Base-by-base conservation (phyloP, 2,888 invertebrate genomes). In the Lasioglossum morio region DNA sequence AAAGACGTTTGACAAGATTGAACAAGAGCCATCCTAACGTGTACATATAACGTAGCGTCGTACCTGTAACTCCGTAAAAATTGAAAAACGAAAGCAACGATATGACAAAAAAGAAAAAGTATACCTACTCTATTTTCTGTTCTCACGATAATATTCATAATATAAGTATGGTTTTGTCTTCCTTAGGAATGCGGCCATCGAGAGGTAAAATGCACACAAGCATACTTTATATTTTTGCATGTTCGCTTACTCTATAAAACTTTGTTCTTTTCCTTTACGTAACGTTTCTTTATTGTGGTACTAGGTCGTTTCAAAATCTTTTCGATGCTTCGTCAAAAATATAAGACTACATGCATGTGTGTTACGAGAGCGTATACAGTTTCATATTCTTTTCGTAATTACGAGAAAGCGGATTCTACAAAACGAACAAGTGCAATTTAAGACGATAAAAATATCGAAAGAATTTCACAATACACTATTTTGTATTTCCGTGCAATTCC, bases 181-280 rank as follows among this genome's bases (percentile, higher is more conserved):
- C 93, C 95, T 94, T 95, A 96, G 96, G 96, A 95, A 95, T 95
- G 95, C 95, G 95, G 96, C 95, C 95, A 95, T 92, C 95, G 95
- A 95, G 96, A 96, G 96, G 96, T 96, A 96, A 95, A 93, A 90
- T 82, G 73, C 82, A 90, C 84, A 91, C 60, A 80, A 88, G 82
- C 75, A 74, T 84, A 78, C 53, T 84, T 84, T 84, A 73, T 85
- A 87, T 82, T 77, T 76, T 84, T 91, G 91, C 91, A 91, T 89
- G 93, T 85, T 87, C 89, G 88, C 85, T 89, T 89, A 80, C 85
- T 91, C 88, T 83, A 63, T 43, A 43, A 43, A 81, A 87, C 83
- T 90, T 87, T 76, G 86, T 91, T 90, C 82, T 86, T 90, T 87
- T 86, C 82, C 43, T 83, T 83, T 76, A 46, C 40, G 34, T 60